Conservation (phyloP, 2,888 invertebrate species). For the Drosophila phalerata region DNA sequence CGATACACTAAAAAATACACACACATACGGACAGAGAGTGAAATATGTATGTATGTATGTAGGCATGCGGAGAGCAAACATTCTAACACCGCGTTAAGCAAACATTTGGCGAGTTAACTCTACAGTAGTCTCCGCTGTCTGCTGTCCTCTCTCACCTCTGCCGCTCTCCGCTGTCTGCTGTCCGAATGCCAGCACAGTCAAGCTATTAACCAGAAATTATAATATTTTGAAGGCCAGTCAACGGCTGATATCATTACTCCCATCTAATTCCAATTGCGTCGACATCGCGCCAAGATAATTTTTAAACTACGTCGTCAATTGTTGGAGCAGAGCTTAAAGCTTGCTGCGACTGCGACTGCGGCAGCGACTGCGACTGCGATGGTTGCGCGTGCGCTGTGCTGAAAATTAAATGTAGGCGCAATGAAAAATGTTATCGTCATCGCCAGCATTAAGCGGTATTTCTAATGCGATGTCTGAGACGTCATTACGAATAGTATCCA, state of each 20-base stretch:
- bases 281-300: slow-evolving; percentile 46
- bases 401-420: slow-evolving; percentile 17
- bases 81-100: slow-evolving; percentile 47
- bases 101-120: slow-evolving; percentile 49
- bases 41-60: slow-evolving; percentile 9
- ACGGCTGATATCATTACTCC: slow-evolving; percentile 65
- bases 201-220: slow-evolving; percentile 76
- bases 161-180: slow-evolving; percentile 1
- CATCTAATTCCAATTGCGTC: slow-evolving; percentile 73
- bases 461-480: slow-evolving; percentile 33
- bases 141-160: slow-evolving; percentile 6
- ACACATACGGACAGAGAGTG: not conserved
- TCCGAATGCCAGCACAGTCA: slow-evolving; percentile 40
- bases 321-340: slow-evolving; percentile 31
- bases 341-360: slow-evolving; percentile 1
- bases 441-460: slow-evolving; percentile 2
- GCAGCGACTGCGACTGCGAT: too few species aligned
- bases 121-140: slow-evolving; percentile 25
- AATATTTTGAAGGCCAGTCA: slow-evolving; percentile 78
- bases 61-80: slow-evolving; percentile 35
- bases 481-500: slow-evolving; percentile 39
- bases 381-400: slow-evolving; percentile 37
- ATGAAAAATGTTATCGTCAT: slow-evolving; percentile 20
- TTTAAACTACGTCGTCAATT: slow-evolving; percentile 63
- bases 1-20: slow-evolving; percentile 32